Base-by-base conservation (phyloP, 2,888 invertebrate species). In the Stenotaenia linearis region DNA sequence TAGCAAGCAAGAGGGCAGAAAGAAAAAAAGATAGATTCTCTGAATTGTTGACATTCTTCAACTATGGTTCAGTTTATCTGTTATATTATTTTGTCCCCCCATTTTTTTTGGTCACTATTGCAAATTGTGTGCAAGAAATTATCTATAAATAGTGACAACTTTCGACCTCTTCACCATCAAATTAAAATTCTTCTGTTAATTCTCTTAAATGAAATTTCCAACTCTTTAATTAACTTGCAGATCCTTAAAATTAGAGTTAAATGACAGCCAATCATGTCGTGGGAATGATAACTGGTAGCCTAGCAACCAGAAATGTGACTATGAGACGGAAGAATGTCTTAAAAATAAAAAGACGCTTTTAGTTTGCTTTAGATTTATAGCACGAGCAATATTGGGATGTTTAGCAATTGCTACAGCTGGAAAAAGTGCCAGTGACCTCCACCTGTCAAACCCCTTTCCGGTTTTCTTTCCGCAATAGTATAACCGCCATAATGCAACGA, bases 281-380 rank as follows among this genome's bases (percentile, higher is more conserved):
- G 28, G 25, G 69, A 69, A 21, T 56, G 7, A 23, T 23, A 5
- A n/a, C 45, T 45, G 3, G 12, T 45, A 7, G 6, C 56, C 21
- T 56, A 18, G 21, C 56, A 9, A 21, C 56, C 21, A 18, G 28
- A 28, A 69, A 45, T 45, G 12, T 45, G 45, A 18, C 45, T 69
- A 28, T 69, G 12, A 28, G 69, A 28, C 15, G 25, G 69, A 69
- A 28, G 69, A 69, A 69, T 69, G 69, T 69, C 69, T 69, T 69
- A 69, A 69, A 69, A 69, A 28, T 28, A 69, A 69, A 69, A 69
- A 23, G 69, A 69, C 69, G 69, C 69, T 69, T 69, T 69, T 69
- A 69, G 69, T 25, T 69, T 69, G 28, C n/a, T n/a, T n/a, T n/a
- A n/a, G 25, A 10, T 69, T 28, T 25, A 25, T 12, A 69, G 69